Percentiles rank a stretch among this genome's conserved stretches.
Evolutionary conservation across 2,797 vertebrate species (phyloP).

Genomic region (Prunella strophiata): DNA sequence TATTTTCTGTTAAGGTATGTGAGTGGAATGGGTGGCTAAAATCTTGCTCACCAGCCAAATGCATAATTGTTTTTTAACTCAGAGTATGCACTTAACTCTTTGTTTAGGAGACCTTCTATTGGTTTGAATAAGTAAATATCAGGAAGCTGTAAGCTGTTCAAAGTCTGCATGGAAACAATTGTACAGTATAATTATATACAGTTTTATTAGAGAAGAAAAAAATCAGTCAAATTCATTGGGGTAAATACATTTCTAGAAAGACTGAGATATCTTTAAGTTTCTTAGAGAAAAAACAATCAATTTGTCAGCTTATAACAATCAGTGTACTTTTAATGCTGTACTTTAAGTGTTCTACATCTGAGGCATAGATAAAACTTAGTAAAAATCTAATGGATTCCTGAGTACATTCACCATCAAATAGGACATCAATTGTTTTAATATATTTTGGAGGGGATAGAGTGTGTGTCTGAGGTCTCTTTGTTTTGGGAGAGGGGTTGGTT

Average conservation of each 20-base stretch:
- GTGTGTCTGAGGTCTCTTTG: background rate
- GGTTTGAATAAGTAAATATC: background rate
- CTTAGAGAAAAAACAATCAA: background rate
- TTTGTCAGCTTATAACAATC: background rate
- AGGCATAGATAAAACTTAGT: background rate
- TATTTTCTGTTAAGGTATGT: background rate
- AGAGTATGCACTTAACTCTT: background rate
- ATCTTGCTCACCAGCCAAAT: background rate
- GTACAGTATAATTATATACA: background rate
- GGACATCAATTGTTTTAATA: background rate
- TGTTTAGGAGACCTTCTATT: background rate
- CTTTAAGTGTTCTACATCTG: background rate
- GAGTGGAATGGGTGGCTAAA: background rate
- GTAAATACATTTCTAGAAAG: background rate
- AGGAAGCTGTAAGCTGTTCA: background rate
- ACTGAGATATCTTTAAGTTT: background rate
- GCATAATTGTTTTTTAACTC: background rate
- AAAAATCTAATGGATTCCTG: background rate
- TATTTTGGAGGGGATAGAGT: accelerated
- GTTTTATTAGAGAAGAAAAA: background rate
- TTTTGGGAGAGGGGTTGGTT: background rate
- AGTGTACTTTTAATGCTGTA: background rate
- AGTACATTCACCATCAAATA: background rate
- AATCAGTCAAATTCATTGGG: background rate
- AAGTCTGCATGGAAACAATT: background rate